Evolutionary conservation across 2,888 invertebrate species (phyloP).

Genomic region (Eurois occulta): DNA sequence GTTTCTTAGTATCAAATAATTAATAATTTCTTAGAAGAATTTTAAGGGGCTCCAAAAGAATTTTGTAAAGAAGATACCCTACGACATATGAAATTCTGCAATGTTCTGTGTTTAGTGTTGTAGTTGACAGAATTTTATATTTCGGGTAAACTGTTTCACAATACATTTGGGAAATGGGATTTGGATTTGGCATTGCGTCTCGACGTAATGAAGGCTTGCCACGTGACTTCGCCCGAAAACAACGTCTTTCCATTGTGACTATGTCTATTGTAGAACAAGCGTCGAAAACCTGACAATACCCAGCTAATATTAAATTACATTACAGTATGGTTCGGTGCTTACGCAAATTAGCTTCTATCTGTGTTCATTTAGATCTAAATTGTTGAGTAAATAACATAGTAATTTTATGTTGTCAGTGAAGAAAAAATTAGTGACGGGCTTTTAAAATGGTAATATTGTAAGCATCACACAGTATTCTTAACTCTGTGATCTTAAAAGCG

Average conservation of each 20-base stretch:
- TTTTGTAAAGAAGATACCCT: neutral
- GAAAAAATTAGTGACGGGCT: neutral
- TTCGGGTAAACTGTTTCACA: constrained; percentile 26
- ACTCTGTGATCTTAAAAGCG: neutral
- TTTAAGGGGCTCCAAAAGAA: neutral
- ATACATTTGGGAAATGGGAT: constrained; percentile 42
- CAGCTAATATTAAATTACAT: constrained; percentile 35
- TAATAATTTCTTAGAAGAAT: neutral
- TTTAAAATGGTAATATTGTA: neutral
- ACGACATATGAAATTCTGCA: neutral
- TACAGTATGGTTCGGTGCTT: constrained; percentile 28
- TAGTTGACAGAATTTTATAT: neutral
- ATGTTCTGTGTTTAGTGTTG: neutral
- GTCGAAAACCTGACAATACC: constrained; percentile 34
- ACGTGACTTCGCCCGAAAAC: constrained; percentile 40
- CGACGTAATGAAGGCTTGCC: constrained; percentile 44
- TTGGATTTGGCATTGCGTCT: constrained; percentile 42
- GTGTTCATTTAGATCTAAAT: constrained; percentile 41
- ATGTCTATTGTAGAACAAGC: constrained; percentile 10
- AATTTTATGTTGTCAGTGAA: constrained; percentile 27
- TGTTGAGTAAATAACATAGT: constrained; percentile 24
- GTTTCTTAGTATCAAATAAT: neutral
- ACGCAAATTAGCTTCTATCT: constrained; percentile 40
- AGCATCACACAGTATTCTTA: neutral
- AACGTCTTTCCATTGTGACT: constrained; percentile 28